Evolutionary conservation across 2,113 vertebrate species (phyloP).

Genomic region (Glaucomys volans): DNA sequence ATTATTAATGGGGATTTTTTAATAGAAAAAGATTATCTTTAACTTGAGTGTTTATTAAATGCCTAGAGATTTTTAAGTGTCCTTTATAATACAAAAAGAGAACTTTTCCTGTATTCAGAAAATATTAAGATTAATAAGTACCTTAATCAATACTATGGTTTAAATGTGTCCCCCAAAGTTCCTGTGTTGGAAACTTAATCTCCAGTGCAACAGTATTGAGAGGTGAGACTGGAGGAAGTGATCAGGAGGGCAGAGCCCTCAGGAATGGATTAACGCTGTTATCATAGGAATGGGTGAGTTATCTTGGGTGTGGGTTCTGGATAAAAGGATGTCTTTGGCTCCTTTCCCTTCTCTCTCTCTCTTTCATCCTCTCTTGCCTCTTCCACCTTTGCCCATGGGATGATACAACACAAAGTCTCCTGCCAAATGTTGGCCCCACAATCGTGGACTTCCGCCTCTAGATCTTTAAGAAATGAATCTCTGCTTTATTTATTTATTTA

Average conservation of each 20-base stretch:
- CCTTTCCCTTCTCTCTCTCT: background rate
- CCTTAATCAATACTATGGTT: background rate
- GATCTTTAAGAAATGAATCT: background rate
- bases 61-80: background rate
- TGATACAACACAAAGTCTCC: background rate
- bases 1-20: constrained; percentile 67
- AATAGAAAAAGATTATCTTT: constrained; percentile 42
- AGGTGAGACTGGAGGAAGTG: background rate
- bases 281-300: background rate
- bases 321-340: background rate
- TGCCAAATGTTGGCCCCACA: accelerated
- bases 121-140: constrained; percentile 7
- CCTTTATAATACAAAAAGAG: background rate
- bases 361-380: background rate
- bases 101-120: background rate
- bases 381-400: background rate
- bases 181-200: background rate
- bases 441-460: background rate
- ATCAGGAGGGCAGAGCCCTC: background rate
- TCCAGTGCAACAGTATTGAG: background rate
- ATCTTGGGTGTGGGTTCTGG: background rate
- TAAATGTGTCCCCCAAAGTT: background rate
- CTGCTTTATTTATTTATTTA: too few species aligned
- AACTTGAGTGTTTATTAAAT: background rate
- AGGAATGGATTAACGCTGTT: too few species aligned